Conservation (phyloP, 2,888 invertebrate species). For the Isoperla grammatica region DNA sequence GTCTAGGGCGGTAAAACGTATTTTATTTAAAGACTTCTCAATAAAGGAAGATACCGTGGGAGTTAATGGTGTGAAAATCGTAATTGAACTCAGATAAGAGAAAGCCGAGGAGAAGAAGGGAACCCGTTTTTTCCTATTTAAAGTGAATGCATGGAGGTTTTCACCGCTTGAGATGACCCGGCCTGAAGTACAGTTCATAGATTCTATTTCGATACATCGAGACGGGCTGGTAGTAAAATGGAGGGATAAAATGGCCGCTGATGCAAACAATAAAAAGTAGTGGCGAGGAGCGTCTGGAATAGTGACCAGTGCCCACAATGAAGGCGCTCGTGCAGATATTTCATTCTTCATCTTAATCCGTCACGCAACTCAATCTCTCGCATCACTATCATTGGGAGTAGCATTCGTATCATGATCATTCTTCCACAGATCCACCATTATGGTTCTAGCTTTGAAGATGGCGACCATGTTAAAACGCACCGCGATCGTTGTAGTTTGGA, state of each 20-base stretch:
- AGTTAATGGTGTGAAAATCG: conserved; percentile 24
- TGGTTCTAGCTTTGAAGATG: too few relatives aligned
- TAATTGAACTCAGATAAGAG: conserved; percentile 23
- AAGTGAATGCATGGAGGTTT: conserved; percentile 9
- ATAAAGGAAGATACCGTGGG: conserved; percentile 13
- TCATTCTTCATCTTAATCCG: too few relatives aligned
- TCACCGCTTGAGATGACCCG: background rate
- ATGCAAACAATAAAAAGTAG: too few relatives aligned
- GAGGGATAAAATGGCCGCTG: background rate
- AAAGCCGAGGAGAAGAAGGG: background rate
- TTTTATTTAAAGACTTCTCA: conserved; percentile 24
- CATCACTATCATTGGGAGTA: too few relatives aligned
- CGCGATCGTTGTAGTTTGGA: too few relatives aligned
- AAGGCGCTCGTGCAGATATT: too few relatives aligned
- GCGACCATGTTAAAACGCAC: too few relatives aligned
- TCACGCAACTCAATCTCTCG: too few relatives aligned
- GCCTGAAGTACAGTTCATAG: background rate
- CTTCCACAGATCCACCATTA: too few relatives aligned
- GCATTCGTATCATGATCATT: too few relatives aligned
- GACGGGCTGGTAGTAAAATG: background rate
- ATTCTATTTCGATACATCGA: conserved; percentile 12
- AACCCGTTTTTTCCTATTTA: conserved; percentile 10
- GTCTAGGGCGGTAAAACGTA: background rate
- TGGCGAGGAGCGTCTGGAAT: too few relatives aligned
- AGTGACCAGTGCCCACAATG: too few relatives aligned